Base-by-base conservation (phyloP, 2,797 vertebrate genomes). In the Cuculus canorus region DNA sequence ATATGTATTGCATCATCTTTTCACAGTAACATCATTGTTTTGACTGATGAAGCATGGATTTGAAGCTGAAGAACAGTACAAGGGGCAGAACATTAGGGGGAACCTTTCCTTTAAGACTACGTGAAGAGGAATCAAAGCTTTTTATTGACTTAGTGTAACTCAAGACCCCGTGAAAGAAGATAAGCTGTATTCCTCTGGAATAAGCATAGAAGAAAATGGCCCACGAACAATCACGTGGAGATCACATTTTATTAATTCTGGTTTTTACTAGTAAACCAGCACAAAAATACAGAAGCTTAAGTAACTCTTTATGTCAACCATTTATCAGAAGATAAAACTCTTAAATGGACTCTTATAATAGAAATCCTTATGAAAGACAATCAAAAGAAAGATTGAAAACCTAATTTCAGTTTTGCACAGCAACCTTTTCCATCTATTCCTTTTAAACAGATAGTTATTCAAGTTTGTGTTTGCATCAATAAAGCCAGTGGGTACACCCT, bases 161-260 rank as follows among this genome's bases (percentile, higher is more conserved):
- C 39, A 89, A 89, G 27, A 41, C 43, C 30, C 24, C n/a, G 27
- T 80, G 56, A 80, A 95, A 85, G 21, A 45, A 75, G 64, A 61
- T 56, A 82, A 80, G 3, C 13, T 72, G 5, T 86, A 73, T 76
- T 90, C 10, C 43, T 69, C 4, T 3, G n/a, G 32, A 94, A 71
- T 27, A 84, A 86, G 9, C 59, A 50, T 73, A 48, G 28, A 28
- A 90, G 92, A 95, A 90, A 35, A 17, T 76, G 59, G 81, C 61
- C 24, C 50, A 78, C 24, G 35, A 75, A n/a, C 28, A 77, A 32
- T 66, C 50, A 64, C 54, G 61, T 8, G 37, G 43, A 82, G 41
- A 90, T 85, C 76, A 91, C 5, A 30, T 86, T 91, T 81, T 85
- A 75, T 73, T 82, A 91, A 77, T 87, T 91, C 53, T 83, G 8